Percentiles rank a stretch among this genome's conserved stretches.
Evolutionary conservation across 2,888 invertebrate genomes (phyloP).

Genomic region (Agrochola litura): DNA sequence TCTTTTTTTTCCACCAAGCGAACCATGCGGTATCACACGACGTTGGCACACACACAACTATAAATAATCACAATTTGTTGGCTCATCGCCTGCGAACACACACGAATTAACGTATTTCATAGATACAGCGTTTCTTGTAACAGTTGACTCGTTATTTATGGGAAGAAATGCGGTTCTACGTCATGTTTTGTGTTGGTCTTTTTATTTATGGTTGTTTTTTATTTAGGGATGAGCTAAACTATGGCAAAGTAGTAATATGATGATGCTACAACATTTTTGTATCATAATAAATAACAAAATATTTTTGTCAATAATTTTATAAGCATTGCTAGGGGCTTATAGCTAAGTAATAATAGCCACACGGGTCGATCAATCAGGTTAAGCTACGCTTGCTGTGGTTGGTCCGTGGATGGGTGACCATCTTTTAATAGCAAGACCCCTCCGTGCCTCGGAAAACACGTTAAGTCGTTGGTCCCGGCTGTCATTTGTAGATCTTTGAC

Average conservation of each 20-base stretch:
- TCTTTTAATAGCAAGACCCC: too few species aligned
- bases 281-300: neutral
- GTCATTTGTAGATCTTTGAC: too few species aligned
- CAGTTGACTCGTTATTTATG: constrained; percentile 49
- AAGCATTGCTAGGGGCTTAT: too few species aligned
- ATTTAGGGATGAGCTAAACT: neutral
- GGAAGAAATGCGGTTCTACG: constrained; percentile 29
- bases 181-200: constrained; percentile 29
- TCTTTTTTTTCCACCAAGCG: constrained; percentile 28
- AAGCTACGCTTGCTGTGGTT: too few species aligned
- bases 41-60: constrained; percentile 59
- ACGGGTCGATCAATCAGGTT: too few species aligned
- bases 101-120: constrained; percentile 56
- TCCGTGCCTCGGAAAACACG: too few species aligned
- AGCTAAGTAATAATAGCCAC: too few species aligned
- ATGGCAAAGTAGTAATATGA: neutral
- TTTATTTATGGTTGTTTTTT: constrained; percentile 21
- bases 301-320: neutral
- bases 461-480: too few species aligned
- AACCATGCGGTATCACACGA: constrained; percentile 53
- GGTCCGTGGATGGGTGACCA: too few species aligned
- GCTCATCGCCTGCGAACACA: constrained; percentile 63
- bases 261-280: neutral
- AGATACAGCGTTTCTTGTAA: constrained; percentile 54
- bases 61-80: constrained; percentile 65